A percentile compares a stretch with the other conserved stretches of the same genome.
Evolutionary conservation across 1,140 invertebrate species (phyloP).

Genomic region (Melitaea cinxia): DNA sequence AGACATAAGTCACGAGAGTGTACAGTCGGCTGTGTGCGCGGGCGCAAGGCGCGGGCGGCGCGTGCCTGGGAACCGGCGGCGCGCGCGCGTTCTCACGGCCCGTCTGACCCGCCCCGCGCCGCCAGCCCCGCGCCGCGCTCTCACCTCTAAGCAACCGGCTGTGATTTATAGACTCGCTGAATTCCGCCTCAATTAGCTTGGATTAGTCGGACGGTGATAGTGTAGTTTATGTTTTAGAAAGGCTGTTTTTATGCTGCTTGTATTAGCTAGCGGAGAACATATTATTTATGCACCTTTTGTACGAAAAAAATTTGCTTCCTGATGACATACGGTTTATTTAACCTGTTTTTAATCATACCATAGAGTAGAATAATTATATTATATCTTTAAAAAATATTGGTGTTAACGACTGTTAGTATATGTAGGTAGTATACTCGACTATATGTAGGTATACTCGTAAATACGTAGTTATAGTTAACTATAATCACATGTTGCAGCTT

Average conservation of each 20-base stretch:
- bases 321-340: too few relatives aligned
- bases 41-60: slow-evolving; percentile 62
- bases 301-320: background rate
- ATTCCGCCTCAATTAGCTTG: slow-evolving; percentile 39
- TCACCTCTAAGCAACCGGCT: slow-evolving; percentile 31
- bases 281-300: background rate
- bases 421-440: too few relatives aligned
- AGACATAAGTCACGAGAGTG: slow-evolving; percentile 17
- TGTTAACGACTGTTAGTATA: too few relatives aligned
- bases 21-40: slow-evolving; percentile 10
- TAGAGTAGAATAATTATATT: too few relatives aligned
- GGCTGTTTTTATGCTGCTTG: slow-evolving; percentile 3
- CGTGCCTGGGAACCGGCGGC: slow-evolving; percentile 75
- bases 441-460: too few relatives aligned
- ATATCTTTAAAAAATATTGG: too few relatives aligned
- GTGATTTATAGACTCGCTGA: slow-evolving; percentile 40
- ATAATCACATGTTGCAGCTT: too few relatives aligned
- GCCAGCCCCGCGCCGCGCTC: slow-evolving; percentile 18
- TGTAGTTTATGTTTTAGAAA: slow-evolving; percentile 25
- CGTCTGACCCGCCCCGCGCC: slow-evolving; percentile 62
- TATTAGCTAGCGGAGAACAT: background rate
- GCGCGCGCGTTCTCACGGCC: slow-evolving; percentile 77
- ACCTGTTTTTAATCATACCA: too few relatives aligned
- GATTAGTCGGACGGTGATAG: slow-evolving; percentile 33
- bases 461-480: too few relatives aligned